phyloP scores from a whole-genome alignment of 2,113 vertebrate genomes.

The Heterotilapia buettikoferi region DNA sequence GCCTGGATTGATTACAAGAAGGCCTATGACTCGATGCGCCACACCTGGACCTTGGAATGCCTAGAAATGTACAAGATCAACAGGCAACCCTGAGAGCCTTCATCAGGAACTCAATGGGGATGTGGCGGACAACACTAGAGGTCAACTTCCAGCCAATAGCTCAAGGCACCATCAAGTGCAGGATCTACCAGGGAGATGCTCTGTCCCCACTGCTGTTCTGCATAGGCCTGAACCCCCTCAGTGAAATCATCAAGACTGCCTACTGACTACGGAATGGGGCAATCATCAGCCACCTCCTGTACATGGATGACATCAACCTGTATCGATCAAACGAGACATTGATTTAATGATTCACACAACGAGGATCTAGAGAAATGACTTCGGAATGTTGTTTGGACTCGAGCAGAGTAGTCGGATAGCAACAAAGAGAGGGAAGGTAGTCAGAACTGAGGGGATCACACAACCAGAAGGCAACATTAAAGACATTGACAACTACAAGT shows the following conservation, averaged over 20 bases:
- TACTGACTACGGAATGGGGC: accelerated
- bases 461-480: not conserved
- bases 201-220: too few species aligned
- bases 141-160: too few species aligned
- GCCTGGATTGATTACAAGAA: not conserved
- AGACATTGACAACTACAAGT: not conserved
- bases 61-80: not conserved
- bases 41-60: not conserved
- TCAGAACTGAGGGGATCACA: not conserved
- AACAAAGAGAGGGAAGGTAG: not conserved
- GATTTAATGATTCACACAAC: not conserved
- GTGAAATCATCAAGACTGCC: not conserved
- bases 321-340: not conserved
- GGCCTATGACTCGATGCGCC: not conserved
- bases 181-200: too few species aligned
- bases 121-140: too few species aligned
- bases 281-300: not conserved
- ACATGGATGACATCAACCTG: not conserved
- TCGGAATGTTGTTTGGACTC: not conserved
- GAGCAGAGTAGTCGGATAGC: not conserved
- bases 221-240: not conserved
- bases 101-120: too few species aligned
- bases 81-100: too few species aligned
- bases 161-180: too few species aligned
- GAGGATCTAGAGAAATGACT: accelerated